Conservation (phyloP, 2,888 invertebrate species). For the Caenorhabditis uteleia region DNA sequence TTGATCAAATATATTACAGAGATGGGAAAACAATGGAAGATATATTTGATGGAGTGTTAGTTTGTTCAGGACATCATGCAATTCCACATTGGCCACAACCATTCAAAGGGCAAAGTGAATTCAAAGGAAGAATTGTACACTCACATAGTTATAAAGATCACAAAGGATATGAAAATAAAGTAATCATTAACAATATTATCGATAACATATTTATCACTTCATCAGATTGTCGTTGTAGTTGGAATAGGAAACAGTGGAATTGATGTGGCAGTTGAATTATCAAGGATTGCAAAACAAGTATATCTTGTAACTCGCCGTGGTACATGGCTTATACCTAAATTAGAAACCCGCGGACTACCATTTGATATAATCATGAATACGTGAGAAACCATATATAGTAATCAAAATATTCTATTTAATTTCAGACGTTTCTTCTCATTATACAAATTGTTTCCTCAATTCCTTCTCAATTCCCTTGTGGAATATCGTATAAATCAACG, state of each 20-base stretch:
- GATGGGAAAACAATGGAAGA: constrained; percentile 49
- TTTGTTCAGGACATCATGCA: constrained; percentile 73
- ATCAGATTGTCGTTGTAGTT: constrained; percentile 71
- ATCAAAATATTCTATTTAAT: background rate
- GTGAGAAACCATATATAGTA: constrained; percentile 5
- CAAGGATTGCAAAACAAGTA: constrained; percentile 70
- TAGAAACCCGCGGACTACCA: constrained; percentile 68
- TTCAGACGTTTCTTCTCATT: constrained; percentile 36
- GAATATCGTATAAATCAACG: constrained; percentile 51
- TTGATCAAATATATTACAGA: constrained; percentile 20
- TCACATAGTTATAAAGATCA: constrained; percentile 67
- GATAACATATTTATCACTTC: no score
- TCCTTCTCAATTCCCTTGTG: constrained; percentile 40
- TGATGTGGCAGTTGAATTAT: constrained; percentile 72
- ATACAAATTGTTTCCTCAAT: constrained; percentile 42
- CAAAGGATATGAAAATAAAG: constrained; percentile 69
- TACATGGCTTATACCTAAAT: constrained; percentile 72
- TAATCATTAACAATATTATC: no score
- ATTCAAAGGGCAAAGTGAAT: constrained; percentile 52
- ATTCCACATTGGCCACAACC: constrained; percentile 70
- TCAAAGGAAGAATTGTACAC: constrained; percentile 63
- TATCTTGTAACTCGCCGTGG: constrained; percentile 72
- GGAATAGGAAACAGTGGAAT: constrained; percentile 73
- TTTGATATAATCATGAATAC: constrained; percentile 51
- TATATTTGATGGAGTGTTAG: constrained; percentile 72